These are phyloP conservation scores for Amphiprion ocellaris DNA, from an alignment of 2,113 vertebrate genomes.

Conservation along the genomic window DNA sequence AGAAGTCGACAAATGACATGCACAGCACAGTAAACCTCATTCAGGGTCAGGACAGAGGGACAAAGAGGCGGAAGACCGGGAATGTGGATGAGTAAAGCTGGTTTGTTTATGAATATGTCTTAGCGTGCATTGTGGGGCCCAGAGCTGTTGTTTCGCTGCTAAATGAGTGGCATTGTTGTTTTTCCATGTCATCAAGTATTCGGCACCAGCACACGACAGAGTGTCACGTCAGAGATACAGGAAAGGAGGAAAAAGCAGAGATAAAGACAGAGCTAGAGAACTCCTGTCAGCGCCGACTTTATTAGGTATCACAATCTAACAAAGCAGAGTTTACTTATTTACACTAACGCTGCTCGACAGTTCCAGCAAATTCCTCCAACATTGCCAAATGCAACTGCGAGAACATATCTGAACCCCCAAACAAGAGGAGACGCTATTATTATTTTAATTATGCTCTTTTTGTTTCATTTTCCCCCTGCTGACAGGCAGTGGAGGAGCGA, in stretches of 20 bases:
- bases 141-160: conserved; percentile 25
- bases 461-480: conserved; percentile 72
- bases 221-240: conserved; percentile 62
- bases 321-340: conserved; percentile 71
- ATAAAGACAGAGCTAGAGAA: conserved; percentile 50
- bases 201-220: conserved; percentile 58
- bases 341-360: conserved; percentile 69
- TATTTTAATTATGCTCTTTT: conserved; percentile 81
- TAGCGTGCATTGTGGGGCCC: background rate
- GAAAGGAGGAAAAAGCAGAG: conserved; percentile 47
- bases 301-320: conserved; percentile 71
- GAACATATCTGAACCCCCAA: conserved; percentile 57
- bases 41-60: conserved; percentile 54
- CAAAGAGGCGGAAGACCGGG: conserved; percentile 9
- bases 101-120: conserved; percentile 22
- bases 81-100: conserved; percentile 39
- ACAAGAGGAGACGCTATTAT: conserved; percentile 76
- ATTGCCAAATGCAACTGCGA: conserved; percentile 69
- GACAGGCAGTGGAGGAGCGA: conserved; percentile 57
- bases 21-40: conserved; percentile 55
- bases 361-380: conserved; percentile 68
- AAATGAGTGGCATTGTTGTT: conserved; percentile 61
- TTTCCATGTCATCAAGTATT: conserved; percentile 70
- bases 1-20: conserved; percentile 62
- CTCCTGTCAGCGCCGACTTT: conserved; percentile 71